Evolutionary conservation across 2,888 invertebrate species (phyloP).

Genomic region (Pegoplata infirma): DNA sequence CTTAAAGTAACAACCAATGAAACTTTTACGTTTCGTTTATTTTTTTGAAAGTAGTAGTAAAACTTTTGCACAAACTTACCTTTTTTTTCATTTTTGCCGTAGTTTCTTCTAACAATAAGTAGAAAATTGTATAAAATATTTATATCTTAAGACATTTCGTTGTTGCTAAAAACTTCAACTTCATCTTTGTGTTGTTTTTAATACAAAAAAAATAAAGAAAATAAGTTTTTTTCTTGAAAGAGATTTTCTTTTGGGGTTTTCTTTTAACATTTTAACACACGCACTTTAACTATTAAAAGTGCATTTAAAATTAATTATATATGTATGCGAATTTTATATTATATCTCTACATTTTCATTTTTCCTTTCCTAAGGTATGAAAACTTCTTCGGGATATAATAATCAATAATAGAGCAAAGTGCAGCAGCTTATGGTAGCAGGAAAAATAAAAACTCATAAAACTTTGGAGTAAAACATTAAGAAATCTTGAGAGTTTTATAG

Average conservation of each 20-base stretch:
- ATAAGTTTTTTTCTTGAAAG: too few relatives aligned
- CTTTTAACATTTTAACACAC: conserved; percentile 39
- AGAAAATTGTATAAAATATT: conserved; percentile 32
- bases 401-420: conserved; percentile 41
- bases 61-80: conserved; percentile 3
- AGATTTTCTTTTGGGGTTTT: conserved; percentile 9
- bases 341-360: neutral
- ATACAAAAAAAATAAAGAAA: too few relatives aligned
- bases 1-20: conserved; percentile 7
- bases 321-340: conserved; percentile 47
- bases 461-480: neutral
- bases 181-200: conserved; percentile 8
- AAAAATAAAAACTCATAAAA: neutral
- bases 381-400: conserved; percentile 4
- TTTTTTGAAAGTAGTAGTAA: too few relatives aligned
- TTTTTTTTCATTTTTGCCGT: neutral
- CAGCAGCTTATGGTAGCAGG: neutral
- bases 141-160: conserved; percentile 28
- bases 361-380: neutral
- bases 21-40: neutral
- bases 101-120: too few relatives aligned
- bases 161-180: neutral
- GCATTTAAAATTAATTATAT: conserved; percentile 67
- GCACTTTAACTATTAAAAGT: conserved; percentile 63
- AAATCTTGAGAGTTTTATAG: neutral